These are phyloP conservation scores for Columba livia DNA, from an alignment of 2,113 vertebrate species.

Conservation along the genomic window DNA sequence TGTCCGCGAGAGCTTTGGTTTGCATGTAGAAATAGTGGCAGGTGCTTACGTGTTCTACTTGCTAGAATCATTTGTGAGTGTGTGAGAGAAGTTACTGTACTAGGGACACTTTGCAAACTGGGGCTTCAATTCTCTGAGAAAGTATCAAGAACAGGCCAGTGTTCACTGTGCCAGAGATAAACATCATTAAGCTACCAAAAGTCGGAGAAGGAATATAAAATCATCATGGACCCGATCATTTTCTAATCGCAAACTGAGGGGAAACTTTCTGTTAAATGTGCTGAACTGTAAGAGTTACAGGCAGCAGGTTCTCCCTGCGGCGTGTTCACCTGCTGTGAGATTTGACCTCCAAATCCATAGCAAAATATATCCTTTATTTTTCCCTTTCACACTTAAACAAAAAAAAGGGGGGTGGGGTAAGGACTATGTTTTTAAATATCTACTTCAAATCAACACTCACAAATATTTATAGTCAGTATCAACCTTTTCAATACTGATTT, in stretches of 20 bases:
- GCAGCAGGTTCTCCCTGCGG: neutral
- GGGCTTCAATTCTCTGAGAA: neutral
- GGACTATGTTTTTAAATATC: neutral
- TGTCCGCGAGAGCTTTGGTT: neutral
- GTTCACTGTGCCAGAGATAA: neutral
- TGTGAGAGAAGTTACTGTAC: neutral
- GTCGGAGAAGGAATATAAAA: neutral
- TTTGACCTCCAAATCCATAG: neutral
- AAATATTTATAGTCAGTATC: neutral
- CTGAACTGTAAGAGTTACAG: neutral
- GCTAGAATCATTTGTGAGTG: neutral
- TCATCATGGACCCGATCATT: neutral
- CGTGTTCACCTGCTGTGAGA: neutral
- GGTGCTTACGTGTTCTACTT: too few relatives aligned
- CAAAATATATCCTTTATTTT: neutral
- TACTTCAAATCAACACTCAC: neutral
- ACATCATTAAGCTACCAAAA: neutral
- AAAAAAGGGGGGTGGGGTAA: neutral
- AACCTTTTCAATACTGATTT: neutral
- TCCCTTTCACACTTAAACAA: neutral
- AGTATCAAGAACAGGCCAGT: neutral
- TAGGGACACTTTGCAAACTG: neutral
- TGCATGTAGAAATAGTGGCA: neutral
- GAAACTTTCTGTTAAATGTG: neutral
- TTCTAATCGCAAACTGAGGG: neutral